phyloP scores from a whole-genome alignment of 2,797 vertebrate species.

The Crenichthys baileyi region DNA sequence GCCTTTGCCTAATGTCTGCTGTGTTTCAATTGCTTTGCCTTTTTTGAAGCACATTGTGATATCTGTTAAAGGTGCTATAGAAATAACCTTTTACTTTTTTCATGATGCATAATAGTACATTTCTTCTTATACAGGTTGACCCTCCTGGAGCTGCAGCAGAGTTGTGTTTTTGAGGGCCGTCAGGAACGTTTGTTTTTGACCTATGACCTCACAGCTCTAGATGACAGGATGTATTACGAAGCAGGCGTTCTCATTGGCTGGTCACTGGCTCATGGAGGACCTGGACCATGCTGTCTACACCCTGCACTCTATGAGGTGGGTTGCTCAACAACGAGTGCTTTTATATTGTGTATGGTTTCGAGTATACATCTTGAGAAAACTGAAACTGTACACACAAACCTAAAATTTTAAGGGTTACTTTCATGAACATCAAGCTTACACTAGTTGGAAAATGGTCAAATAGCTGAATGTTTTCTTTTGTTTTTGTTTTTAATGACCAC shows the following conservation, averaged over 20 bases:
- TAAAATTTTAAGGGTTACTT: too few species aligned
- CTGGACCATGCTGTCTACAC: constrained; percentile 71
- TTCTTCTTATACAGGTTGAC: constrained; percentile 53
- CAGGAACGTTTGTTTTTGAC: constrained; percentile 71
- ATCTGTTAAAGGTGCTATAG: too few species aligned
- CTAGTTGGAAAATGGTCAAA: not conserved
- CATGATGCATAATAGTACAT: not conserved
- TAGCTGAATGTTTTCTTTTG: not conserved
- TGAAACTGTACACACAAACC: not conserved
- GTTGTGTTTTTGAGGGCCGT: constrained; percentile 70
- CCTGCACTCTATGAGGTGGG: constrained; percentile 69
- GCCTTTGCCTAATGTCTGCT: too few species aligned
- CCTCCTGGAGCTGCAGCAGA: constrained; percentile 69
- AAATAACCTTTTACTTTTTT: too few species aligned
- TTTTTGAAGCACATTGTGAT: too few species aligned
- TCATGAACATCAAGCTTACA: too few species aligned
- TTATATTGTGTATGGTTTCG: too few species aligned
- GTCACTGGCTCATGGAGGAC: constrained; percentile 75
- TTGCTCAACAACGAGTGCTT: not conserved
- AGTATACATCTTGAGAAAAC: not conserved
- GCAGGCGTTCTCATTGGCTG: constrained; percentile 77
- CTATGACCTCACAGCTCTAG: constrained; percentile 68
- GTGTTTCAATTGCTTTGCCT: too few species aligned
- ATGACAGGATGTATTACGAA: constrained; percentile 69
- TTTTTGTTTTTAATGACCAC: too few species aligned